These are phyloP conservation scores for Graphium colonna DNA, from an alignment of 2,888 invertebrate genomes.

Conservation along the genomic window DNA sequence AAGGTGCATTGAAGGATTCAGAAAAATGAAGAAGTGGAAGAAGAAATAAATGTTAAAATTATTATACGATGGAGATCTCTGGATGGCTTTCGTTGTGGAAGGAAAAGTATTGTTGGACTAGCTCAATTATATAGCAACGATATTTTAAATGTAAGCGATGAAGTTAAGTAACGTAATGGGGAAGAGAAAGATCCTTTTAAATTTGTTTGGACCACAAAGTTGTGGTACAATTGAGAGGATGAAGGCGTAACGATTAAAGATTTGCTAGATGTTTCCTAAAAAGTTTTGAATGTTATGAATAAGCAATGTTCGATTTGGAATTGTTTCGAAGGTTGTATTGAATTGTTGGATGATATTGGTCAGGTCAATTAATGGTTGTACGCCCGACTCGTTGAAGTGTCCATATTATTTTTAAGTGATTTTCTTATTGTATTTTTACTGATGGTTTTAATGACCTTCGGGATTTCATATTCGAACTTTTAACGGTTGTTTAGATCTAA, in stretches of 20 bases:
- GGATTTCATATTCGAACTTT: conserved; percentile 32
- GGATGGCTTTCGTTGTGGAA: conserved; percentile 6
- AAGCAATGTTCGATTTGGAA: conserved; percentile 51
- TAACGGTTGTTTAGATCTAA: conserved; percentile 42
- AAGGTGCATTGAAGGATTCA: conserved; percentile 30
- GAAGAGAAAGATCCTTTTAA: background rate
- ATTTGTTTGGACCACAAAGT: background rate
- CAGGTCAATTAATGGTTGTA: conserved; percentile 69
- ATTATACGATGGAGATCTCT: conserved; percentile 27
- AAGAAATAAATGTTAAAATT: conserved; percentile 27
- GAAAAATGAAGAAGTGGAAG: conserved; percentile 27
- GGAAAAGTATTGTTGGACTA: conserved; percentile 15
- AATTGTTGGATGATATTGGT: conserved; percentile 48
- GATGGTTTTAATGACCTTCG: conserved; percentile 39
- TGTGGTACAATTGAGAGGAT: background rate
- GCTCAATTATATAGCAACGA: conserved; percentile 17
- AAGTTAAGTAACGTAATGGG: background rate
- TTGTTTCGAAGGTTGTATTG: conserved; percentile 52
- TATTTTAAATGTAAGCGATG: background rate
- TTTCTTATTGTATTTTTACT: conserved; percentile 43
- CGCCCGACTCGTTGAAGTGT: conserved; percentile 54
- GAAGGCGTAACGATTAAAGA: conserved; percentile 29
- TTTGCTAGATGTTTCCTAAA: conserved; percentile 48
- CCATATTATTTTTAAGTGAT: conserved; percentile 67
- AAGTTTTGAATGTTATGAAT: conserved; percentile 47